Conservation (phyloP, 2,888 invertebrate species). For the Philopedon plagiatum region DNA sequence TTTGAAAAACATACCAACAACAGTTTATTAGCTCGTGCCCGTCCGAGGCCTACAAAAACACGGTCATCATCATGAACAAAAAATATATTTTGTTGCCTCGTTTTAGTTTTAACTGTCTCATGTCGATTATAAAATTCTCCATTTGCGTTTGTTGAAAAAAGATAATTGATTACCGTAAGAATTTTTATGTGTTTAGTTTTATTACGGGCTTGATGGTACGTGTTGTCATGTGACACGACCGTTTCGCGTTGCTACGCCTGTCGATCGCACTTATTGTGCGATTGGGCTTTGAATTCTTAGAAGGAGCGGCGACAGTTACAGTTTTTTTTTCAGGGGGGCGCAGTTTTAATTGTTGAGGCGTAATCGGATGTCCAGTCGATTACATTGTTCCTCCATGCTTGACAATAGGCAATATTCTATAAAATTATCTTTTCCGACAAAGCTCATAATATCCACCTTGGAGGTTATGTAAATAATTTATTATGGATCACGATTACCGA, state of each 20-base stretch:
- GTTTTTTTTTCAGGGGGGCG: slow-evolving; percentile 37
- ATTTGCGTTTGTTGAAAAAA: slow-evolving; percentile 50
- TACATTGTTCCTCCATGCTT: neutral
- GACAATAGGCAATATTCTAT: too few species aligned
- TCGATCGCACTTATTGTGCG: slow-evolving; percentile 51
- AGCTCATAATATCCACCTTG: too few species aligned
- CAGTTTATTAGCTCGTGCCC: slow-evolving; percentile 23
- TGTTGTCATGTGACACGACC: slow-evolving; percentile 47
- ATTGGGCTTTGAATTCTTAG: slow-evolving; percentile 43
- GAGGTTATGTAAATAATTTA: too few species aligned
- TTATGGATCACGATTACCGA: too few species aligned
- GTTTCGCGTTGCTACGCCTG: slow-evolving; percentile 40
- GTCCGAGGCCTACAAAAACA: slow-evolving; percentile 9
- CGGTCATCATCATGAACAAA: slow-evolving; percentile 19
- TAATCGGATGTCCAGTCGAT: neutral
- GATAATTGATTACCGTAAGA: slow-evolving; percentile 50
- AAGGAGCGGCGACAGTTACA: slow-evolving; percentile 26
- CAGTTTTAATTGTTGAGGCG: neutral
- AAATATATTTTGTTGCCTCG: slow-evolving; percentile 34
- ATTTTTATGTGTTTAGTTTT: slow-evolving; percentile 52
- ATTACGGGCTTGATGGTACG: slow-evolving; percentile 47
- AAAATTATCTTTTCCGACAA: too few species aligned
- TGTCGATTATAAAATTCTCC: slow-evolving; percentile 50
- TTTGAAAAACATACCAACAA: neutral
- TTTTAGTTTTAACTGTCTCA: slow-evolving; percentile 47